A percentile compares a stretch with the other conserved stretches of the same genome.
phyloP scores from a whole-genome alignment of 1,140 invertebrate genomes.

The Tetranychus cinnabarinus region DNA sequence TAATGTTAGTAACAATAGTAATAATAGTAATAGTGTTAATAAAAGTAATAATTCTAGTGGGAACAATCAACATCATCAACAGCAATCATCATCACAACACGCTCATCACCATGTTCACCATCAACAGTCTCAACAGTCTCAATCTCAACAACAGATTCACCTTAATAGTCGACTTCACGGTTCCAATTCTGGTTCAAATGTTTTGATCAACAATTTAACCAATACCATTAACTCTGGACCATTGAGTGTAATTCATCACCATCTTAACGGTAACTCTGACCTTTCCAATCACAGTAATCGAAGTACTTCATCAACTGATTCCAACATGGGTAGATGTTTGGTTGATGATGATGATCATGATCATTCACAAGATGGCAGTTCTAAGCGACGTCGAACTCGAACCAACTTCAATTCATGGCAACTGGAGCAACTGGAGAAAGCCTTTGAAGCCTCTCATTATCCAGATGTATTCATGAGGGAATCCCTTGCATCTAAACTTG shows the following conservation, averaged over 20 bases:
- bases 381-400: conserved; percentile 51
- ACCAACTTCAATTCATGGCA: conserved; percentile 99
- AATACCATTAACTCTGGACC: background rate
- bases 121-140: too few relatives aligned
- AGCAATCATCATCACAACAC: too few relatives aligned
- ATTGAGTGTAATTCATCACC: background rate
- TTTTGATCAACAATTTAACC: background rate
- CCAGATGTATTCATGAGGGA: conserved; percentile 91
- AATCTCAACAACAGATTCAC: too few relatives aligned
- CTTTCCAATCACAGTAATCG: background rate
- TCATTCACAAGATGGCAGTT: background rate
- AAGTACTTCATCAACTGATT: background rate
- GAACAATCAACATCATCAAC: too few relatives aligned
- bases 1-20: too few relatives aligned
- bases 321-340: background rate
- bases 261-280: background rate
- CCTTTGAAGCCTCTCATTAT: conserved; percentile 88
- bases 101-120: too few relatives aligned
- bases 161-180: too few relatives aligned
- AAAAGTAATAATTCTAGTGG: too few relatives aligned
- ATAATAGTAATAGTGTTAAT: too few relatives aligned
- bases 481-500: conserved; percentile 46
- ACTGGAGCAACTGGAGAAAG: conserved; percentile 86
- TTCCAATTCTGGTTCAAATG: too few relatives aligned
- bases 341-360: background rate